Evolutionary conservation across 2,888 invertebrate species (phyloP), one percentile per base, ranked within the genome.

Genomic region (Latrodectus hesperus): DNA sequence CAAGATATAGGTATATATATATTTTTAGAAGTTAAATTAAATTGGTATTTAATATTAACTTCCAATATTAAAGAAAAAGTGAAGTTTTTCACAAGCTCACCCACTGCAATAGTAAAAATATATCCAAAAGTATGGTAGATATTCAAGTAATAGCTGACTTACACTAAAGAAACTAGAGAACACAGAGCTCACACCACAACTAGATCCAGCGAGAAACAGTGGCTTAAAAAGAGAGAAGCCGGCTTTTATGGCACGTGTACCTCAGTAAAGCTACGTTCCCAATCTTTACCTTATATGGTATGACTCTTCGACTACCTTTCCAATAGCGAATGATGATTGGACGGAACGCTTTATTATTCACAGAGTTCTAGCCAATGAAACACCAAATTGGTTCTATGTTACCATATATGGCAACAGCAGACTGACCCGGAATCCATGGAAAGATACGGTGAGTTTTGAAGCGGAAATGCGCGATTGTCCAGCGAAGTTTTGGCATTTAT

Each of bases 271-370:
- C 73, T 72, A 75, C 72, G 79, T 73, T 76, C 80, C 55, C 70
- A 72, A 70, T 81, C 85, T 82, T 89, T 85, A 85, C 89, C 89
- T 85, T 89, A 89, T 89, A 89, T 89, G 89, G 89, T 89, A 89
- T 75, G 78, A 72, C 71, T 79, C 68, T 72, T 52, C 65, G 68
- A 76, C 78, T 85, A 85, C 85, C 89, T 85, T 89, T 84, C 74
- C 85, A 72, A 79, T 74, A 72, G 74, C 53, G 64, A 70, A 22
- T 74, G 68, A 17, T 72, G 83, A 88, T 88, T 88, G 88, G 88
- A 22, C 72, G 53, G 65, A 76, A 68, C 51, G 78, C 64, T 74
- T 71, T 52, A 74, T 68, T 79, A 79, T 88, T 84, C 88, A 84
- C 74, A 76, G 65, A 76, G 67, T 75, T 64, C 76, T 60, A n/a